Conservation (phyloP, 2,113 vertebrate genomes). For the Blennius ocellaris region DNA sequence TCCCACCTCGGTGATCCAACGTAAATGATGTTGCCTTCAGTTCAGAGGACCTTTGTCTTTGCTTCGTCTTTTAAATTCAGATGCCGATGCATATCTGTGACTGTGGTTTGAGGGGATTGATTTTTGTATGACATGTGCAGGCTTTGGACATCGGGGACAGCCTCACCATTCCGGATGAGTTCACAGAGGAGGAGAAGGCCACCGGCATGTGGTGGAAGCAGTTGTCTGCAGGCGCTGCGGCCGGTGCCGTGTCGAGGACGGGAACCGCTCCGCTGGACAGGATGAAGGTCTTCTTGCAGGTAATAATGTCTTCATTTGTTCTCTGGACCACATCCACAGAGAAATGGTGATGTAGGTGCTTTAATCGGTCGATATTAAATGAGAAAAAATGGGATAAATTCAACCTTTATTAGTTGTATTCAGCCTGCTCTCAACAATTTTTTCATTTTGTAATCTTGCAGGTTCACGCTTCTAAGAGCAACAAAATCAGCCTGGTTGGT, state of each 20-base stretch:
- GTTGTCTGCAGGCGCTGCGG: conserved; percentile 89
- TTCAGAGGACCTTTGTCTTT: too few relatives aligned
- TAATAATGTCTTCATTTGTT: conserved; percentile 45
- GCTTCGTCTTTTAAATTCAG: too few relatives aligned
- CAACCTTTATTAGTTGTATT: too few relatives aligned
- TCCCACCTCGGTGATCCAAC: too few relatives aligned
- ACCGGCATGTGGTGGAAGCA: conserved; percentile 95
- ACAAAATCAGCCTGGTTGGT: conserved; percentile 88
- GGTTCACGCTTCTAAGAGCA: conserved; percentile 93
- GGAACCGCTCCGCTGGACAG: conserved; percentile 96
- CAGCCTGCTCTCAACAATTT: too few relatives aligned
- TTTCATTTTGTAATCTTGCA: conserved; percentile 71
- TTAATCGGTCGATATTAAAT: too few relatives aligned
- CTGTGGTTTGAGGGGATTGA: neutral
- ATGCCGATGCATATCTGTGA: neutral
- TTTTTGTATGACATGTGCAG: conserved; percentile 71
- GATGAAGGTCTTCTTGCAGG: conserved; percentile 99
- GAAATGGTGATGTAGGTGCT: too few relatives aligned
- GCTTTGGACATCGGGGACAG: conserved; percentile 98
- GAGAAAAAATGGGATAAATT: too few relatives aligned
- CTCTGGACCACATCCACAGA: too few relatives aligned
- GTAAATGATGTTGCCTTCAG: too few relatives aligned
- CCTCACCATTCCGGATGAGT: conserved; percentile 95
- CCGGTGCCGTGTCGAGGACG: conserved; percentile 94
- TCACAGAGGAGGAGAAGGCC: conserved; percentile 95